Evolutionary conservation across 2,113 vertebrate genomes (phyloP), one percentile per base, ranked within the genome.

Genomic region (Artemisiospiza belli): DNA sequence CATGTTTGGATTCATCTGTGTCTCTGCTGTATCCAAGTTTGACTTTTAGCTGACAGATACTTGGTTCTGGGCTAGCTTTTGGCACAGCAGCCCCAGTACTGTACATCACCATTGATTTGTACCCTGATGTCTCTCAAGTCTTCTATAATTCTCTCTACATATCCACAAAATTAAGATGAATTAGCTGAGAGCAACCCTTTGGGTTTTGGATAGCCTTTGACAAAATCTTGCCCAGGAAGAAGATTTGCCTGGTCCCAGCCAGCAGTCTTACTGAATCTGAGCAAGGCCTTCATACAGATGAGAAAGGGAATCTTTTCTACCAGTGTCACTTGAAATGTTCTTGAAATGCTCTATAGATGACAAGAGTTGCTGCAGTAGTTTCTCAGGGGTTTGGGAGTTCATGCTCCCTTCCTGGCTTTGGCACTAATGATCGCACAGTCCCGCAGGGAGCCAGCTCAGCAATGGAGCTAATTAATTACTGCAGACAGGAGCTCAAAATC

Each of bases 381-480:
- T 37, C 78, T 78, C 70, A 25, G 77, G 77, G 62, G 31, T 57
- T 87, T 92, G 73, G 69, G 73, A 92, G 90, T 39, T 89, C 64
- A 33, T 67, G 76, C 47, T 95, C 68, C 39, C 52, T 89, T 93
- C 73, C 83, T 90, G 76, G 55, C 59, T 94, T 58, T 81, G 72
- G 90, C 90, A 90, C 51, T 92, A 88, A 93, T 28, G 79, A 93
- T 89, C 68, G 15, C 16, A 21, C 63, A 83, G 72, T 92, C 83
- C 92, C 8, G 2, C 63, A 31, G 89, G 86, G 92, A 93, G 86
- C 70, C 43, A 1, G 92, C 86, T 95, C 83, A 90, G 89, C 76
- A 86, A 39, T 63, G 64, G 93, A 77, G 72, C 76, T 94, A 95
- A 96, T 96, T 94, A 87, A 94, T 95, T 95, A 88, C 84, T 72